These are phyloP conservation scores for Pogonognathellus flavescens DNA, from an alignment of 1,140 invertebrate species.

Conservation along the genomic window DNA sequence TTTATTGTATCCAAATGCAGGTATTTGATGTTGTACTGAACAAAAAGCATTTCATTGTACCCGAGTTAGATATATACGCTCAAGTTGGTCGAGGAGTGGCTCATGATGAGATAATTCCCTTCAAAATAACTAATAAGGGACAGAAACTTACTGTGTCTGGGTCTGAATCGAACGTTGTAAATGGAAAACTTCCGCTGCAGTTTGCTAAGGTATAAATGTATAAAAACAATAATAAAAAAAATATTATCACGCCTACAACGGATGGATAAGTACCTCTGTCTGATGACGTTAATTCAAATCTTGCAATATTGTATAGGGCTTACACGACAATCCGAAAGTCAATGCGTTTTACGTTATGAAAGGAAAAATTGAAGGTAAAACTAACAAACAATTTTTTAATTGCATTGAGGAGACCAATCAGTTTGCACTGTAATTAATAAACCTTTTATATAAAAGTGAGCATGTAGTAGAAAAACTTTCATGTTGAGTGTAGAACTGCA, in stretches of 20 bases:
- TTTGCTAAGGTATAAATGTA: constrained; percentile 81
- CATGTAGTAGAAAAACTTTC: background rate
- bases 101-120: constrained; percentile 92
- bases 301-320: constrained; percentile 75
- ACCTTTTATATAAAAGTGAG: background rate
- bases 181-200: constrained; percentile 87
- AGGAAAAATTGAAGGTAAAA: constrained; percentile 84
- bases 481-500: background rate
- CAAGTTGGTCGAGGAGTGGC: constrained; percentile 92
- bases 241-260: no score
- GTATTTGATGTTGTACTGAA: constrained; percentile 95
- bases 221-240: no score
- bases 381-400: no score
- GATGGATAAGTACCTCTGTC: no score
- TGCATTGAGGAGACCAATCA: background rate
- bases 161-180: constrained; percentile 85
- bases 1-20: constrained; percentile 71
- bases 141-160: constrained; percentile 69
- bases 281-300: background rate
- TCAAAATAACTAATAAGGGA: constrained; percentile 77
- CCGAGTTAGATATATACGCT: constrained; percentile 92
- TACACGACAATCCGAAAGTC: constrained; percentile 95
- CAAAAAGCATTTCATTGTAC: constrained; percentile 89
- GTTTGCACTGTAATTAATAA: background rate
- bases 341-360: constrained; percentile 94